Conservation (phyloP, 2,888 invertebrate species). For the Micoletzkya japonica region DNA sequence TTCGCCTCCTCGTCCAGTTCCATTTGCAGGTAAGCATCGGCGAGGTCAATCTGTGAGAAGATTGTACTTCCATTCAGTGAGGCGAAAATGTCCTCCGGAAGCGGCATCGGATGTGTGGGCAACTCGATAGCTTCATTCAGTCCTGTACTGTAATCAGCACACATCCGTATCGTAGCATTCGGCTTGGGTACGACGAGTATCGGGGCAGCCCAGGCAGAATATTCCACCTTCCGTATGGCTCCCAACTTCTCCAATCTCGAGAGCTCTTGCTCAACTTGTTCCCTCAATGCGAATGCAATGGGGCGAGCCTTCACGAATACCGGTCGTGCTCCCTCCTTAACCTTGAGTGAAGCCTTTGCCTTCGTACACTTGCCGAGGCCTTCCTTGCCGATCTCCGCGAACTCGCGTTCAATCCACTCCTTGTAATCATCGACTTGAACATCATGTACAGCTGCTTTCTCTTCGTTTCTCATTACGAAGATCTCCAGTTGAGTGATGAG, state of each 20-base stretch:
- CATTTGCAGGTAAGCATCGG: slow-evolving; percentile 44
- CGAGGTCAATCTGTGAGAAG: slow-evolving; percentile 44
- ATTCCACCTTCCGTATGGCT: slow-evolving; percentile 26
- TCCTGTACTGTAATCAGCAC: slow-evolving; percentile 46
- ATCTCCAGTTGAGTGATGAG: not conserved
- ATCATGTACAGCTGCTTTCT: not conserved
- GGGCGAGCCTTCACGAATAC: slow-evolving; percentile 36
- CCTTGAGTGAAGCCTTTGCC: slow-evolving; percentile 30
- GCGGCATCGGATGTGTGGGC: slow-evolving; percentile 43
- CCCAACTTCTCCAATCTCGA: slow-evolving; percentile 32
- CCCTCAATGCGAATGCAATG: slow-evolving; percentile 35
- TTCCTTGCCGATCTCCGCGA: not conserved
- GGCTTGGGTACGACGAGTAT: slow-evolving; percentile 40
- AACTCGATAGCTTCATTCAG: slow-evolving; percentile 35
- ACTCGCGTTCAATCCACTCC: not conserved
- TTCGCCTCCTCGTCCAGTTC: slow-evolving; percentile 35
- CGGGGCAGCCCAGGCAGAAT: not conserved
- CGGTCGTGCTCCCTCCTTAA: slow-evolving; percentile 35
- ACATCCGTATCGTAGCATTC: slow-evolving; percentile 41
- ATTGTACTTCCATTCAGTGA: slow-evolving; percentile 35
- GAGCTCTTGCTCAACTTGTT: slow-evolving; percentile 37
- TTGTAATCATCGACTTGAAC: not conserved
- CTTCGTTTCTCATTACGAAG: not conserved
- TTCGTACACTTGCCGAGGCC: slow-evolving; percentile 33
- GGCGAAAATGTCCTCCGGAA: slow-evolving; percentile 39